Evolutionary conservation across 2,113 vertebrate genomes (phyloP).

Genomic region (Dipodomys ordii): DNA sequence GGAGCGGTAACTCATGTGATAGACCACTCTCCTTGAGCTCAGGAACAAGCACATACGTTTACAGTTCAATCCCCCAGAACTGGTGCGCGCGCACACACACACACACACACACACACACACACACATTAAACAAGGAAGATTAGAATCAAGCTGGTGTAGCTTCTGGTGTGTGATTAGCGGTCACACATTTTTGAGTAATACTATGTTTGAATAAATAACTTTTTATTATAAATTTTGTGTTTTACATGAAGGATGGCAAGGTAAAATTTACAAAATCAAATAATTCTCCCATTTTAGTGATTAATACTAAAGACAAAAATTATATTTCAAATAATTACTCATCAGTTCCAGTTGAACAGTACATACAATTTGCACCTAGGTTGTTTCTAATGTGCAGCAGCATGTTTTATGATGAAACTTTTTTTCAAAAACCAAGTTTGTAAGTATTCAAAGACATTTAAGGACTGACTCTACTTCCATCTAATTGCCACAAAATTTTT

Average conservation of each 20-base stretch:
- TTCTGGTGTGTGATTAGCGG: not conserved
- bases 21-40: too few species aligned
- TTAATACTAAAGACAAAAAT: not conserved
- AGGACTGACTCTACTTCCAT: not conserved
- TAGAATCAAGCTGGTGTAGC: not conserved
- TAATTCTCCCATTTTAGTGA: conserved; percentile 8
- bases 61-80: too few species aligned
- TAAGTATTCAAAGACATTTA: not conserved
- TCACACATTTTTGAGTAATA: not conserved
- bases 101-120: too few species aligned
- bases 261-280: not conserved
- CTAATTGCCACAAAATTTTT: not conserved
- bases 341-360: not conserved
- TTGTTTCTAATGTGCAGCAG: not conserved
- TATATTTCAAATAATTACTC: conserved; percentile 20
- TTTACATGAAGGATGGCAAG: not conserved
- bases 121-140: too few species aligned
- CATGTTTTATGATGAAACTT: not conserved
- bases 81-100: too few species aligned
- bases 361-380: not conserved
- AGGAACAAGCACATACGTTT: too few species aligned
- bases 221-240: conserved; percentile 1
- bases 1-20: too few species aligned
- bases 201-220: not conserved
- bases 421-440: not conserved